These are phyloP conservation scores for Gnathonemus longibarbis DNA, from an alignment of 2,113 vertebrate genomes.

Conservation along the genomic window DNA sequence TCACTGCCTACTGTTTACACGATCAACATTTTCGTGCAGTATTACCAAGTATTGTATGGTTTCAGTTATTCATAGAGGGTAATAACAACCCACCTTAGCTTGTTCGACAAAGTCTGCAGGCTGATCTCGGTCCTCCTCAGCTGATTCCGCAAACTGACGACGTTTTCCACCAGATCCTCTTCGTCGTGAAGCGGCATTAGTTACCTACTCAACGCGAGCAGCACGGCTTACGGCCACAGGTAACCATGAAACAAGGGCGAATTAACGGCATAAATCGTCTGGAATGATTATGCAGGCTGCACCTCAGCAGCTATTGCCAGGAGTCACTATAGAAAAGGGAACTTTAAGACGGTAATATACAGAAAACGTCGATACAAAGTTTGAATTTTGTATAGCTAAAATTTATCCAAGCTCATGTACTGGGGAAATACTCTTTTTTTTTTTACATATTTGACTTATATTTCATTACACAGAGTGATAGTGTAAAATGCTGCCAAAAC, in stretches of 20 bases:
- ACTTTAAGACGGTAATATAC: neutral
- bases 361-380: neutral
- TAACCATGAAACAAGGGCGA: neutral
- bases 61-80: neutral
- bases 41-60: neutral
- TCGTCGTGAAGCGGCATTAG: constrained; percentile 42
- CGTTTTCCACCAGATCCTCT: constrained; percentile 52
- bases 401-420: neutral
- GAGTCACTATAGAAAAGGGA: neutral
- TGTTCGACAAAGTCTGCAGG: constrained; percentile 56
- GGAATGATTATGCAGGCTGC: neutral
- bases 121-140: constrained; percentile 60
- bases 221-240: neutral
- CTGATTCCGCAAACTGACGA: constrained; percentile 56
- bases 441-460: neutral
- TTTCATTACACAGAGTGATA: neutral
- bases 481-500: neutral
- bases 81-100: constrained; percentile 49
- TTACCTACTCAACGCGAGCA: neutral
- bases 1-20: neutral
- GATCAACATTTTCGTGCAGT: neutral
- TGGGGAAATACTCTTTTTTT: neutral
- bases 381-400: neutral
- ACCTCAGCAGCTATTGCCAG: neutral
- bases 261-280: neutral